Evolutionary conservation across 2,797 vertebrate species (phyloP), one percentile per base, ranked within the genome.

Genomic region (Lateolabrax maculatus): DNA sequence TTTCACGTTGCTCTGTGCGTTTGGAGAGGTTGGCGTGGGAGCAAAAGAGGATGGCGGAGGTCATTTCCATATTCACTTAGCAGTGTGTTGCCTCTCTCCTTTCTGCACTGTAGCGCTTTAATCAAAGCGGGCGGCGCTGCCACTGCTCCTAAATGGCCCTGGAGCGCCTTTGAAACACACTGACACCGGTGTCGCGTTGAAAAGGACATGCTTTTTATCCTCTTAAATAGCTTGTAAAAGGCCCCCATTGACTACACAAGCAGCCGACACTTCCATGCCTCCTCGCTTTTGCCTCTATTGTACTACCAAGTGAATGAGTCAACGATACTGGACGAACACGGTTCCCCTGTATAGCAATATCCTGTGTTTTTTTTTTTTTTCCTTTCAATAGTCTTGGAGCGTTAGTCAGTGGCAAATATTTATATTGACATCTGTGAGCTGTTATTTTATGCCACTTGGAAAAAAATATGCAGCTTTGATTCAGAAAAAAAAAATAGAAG

Each of bases 21-120:
- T 88, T 73, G 70, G 67, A 77, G 71, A 84, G 79, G 82, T 72
- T 81, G 84, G 81, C 31, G 63, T 71, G 58, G 75, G 78, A 80
- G 89, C 83, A 64, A 64, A 79, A 73, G 67, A 75, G 80, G 75
- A 82, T 41, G 72, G 71, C 12, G 63, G 69, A 80, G 90, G 91
- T 89, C 87, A 91, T 94, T 94, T 93, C 90, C 90, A 93, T 91
- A 92, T 89, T 90, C 91, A 86, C 88, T 92, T 89, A 91, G 75
- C 83, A 65, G 68, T 78, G 71, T 64, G 82, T 86, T 80, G 84
- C 87, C 83, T 86, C 82, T 74, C 71, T 89, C 83, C 79, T 89
- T 81, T 90, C 89, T 89, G 90, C 90, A 82, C 84, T 69, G 66
- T 64, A 62, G 81, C 6, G 80, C 84, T 92, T 90, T 93, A 93